phyloP scores from a whole-genome alignment of 2,797 vertebrate genomes.

The Cynopterus sphinx region DNA sequence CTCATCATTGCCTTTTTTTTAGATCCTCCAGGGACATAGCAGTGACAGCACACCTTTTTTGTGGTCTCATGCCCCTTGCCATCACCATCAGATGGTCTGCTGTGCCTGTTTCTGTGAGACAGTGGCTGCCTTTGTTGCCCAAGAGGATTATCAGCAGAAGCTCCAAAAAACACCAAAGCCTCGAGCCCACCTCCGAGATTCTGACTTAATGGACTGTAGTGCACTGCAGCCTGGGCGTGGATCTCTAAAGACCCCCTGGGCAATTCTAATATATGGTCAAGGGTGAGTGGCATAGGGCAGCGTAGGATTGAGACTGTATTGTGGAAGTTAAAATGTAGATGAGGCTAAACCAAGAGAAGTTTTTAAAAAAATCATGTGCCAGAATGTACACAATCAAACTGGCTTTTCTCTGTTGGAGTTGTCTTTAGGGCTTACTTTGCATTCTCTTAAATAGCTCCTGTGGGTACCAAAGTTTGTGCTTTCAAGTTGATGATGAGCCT shows the following conservation, averaged over 20 bases:
- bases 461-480: not conserved
- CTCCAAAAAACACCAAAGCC: not conserved
- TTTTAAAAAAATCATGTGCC: not conserved
- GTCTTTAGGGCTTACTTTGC: not conserved
- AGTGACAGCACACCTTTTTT: not conserved
- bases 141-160: not conserved
- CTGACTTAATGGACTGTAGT: not conserved
- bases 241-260: not conserved
- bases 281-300: not conserved
- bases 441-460: not conserved
- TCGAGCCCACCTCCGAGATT: not conserved
- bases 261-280: not conserved
- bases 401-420: not conserved
- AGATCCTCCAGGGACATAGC: not conserved
- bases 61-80: not conserved
- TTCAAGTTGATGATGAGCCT: not conserved
- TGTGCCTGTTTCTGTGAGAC: not conserved
- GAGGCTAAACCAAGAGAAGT: not conserved
- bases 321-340: conserved; percentile 2
- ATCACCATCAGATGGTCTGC: not conserved
- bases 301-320: not conserved
- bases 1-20: not conserved
- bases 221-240: not conserved
- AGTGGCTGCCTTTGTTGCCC: not conserved
- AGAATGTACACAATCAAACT: not conserved